Percentiles rank a stretch among this genome's conserved stretches.
These are phyloP conservation scores for Microplitis mediator DNA, from an alignment of 1,140 invertebrate genomes.

Conservation along the genomic window DNA sequence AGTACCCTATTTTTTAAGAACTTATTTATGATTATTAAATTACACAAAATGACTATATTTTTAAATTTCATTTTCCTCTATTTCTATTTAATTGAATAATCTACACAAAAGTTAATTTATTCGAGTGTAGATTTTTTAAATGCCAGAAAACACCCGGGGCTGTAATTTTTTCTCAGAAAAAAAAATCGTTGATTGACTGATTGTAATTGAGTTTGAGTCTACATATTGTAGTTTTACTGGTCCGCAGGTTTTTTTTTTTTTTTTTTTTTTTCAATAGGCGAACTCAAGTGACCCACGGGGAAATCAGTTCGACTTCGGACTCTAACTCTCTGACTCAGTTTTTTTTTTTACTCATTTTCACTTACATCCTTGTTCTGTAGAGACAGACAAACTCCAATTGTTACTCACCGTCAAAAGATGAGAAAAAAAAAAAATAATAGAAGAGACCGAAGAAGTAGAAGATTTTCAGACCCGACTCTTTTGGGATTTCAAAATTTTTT, in stretches of 20 bases:
- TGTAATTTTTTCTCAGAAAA: background rate
- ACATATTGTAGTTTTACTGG: background rate
- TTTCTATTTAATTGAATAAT: too few relatives aligned
- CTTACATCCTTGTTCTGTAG: background rate
- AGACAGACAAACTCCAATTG: conserved; percentile 22
- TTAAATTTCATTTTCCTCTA: too few relatives aligned
- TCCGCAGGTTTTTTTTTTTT: background rate
- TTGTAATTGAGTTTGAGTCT: conserved; percentile 7
- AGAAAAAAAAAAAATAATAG: background rate
- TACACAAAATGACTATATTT: too few relatives aligned
- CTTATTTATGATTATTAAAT: too few relatives aligned
- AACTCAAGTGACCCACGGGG: conserved; percentile 29
- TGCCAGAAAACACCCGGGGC: background rate
- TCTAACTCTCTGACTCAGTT: conserved; percentile 16
- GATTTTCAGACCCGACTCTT: conserved; percentile 7
- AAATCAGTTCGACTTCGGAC: conserved; percentile 26
- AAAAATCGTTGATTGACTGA: background rate
- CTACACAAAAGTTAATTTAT: background rate
- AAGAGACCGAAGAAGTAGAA: too few relatives aligned
- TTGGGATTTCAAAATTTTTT: conserved; percentile 13
- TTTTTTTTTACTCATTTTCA: conserved; percentile 14
- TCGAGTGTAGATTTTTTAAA: background rate
- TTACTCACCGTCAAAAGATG: conserved; percentile 21
- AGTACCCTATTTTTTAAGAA: too few relatives aligned
- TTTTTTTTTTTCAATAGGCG: conserved; percentile 6